phyloP scores from a whole-genome alignment of 30 jellyfish, hydroid and myxozoan genomes.

The Mastigias papua region DNA sequence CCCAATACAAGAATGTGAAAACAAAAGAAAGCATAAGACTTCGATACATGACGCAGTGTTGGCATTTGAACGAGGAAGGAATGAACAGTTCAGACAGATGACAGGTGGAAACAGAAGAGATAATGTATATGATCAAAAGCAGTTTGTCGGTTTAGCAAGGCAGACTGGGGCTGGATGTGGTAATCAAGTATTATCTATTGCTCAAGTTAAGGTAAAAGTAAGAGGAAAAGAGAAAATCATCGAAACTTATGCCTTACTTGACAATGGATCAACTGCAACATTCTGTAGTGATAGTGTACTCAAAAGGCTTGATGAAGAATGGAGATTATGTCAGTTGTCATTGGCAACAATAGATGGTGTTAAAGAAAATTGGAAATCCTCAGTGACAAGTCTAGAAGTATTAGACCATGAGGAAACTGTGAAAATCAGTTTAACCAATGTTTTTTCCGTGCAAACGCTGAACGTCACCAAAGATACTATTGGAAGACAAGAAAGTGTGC shows the following conservation, averaged over 20 bases:
- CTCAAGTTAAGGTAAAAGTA: constrained; percentile 40
- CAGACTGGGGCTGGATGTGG: constrained; percentile 63
- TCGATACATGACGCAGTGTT: constrained; percentile 36
- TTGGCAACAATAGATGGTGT: constrained; percentile 49
- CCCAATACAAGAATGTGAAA: constrained; percentile 20
- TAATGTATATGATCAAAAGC: constrained; percentile 10
- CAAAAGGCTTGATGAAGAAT: constrained; percentile 10
- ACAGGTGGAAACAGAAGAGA: not conserved
- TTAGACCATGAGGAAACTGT: constrained; percentile 46
- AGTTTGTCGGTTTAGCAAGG: constrained; percentile 33
- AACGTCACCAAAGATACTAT: constrained; percentile 30
- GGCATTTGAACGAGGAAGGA: constrained; percentile 26
- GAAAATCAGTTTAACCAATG: constrained; percentile 39
- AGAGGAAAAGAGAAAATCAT: not conserved
- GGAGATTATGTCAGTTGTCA: constrained; percentile 37
- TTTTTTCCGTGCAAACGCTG: constrained; percentile 29
- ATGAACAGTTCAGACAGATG: not conserved
- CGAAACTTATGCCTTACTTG: constrained; percentile 58
- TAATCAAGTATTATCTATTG: constrained; percentile 37
- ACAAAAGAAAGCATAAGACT: constrained; percentile 45
- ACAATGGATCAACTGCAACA: constrained; percentile 72
- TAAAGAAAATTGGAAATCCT: constrained; percentile 30
- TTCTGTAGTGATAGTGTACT: constrained; percentile 27
- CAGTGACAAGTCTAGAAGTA: constrained; percentile 38
- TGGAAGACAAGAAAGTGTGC: constrained; percentile 43